Conservation (phyloP, 1,140 invertebrate genomes). For the Lethrus apterus region DNA sequence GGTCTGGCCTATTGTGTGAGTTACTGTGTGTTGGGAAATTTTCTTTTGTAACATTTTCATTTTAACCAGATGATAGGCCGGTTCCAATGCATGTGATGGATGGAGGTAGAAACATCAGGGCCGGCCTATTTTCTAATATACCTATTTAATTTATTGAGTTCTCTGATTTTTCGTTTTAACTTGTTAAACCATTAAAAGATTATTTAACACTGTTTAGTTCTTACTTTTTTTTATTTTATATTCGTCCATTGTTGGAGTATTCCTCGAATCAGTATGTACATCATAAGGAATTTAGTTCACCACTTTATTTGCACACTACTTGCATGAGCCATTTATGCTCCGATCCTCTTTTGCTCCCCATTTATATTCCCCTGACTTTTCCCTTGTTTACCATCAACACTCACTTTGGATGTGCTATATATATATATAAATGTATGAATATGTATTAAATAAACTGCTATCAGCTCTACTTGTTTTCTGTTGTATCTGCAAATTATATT, state of each 20-base stretch:
- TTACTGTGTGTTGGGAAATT: too few relatives aligned
- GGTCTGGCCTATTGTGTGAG: too few relatives aligned
- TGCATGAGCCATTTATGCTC: slow-evolving; percentile 30
- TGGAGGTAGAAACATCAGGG: too few relatives aligned
- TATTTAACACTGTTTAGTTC: slow-evolving; percentile 40
- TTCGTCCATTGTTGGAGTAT: slow-evolving; percentile 33
- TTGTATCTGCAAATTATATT: slow-evolving; percentile 40
- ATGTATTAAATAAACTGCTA: slow-evolving; percentile 44
- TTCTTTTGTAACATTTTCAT: too few relatives aligned
- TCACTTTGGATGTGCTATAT: slow-evolving; percentile 45
- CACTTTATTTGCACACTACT: slow-evolving; percentile 36
- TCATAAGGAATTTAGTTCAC: slow-evolving; percentile 20
- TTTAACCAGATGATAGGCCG: too few relatives aligned
- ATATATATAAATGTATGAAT: slow-evolving; percentile 43
- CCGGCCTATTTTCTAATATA: slow-evolving; percentile 12
- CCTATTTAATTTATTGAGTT: slow-evolving; percentile 18
- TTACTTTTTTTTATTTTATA: slow-evolving; percentile 32
- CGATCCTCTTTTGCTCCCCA: slow-evolving; percentile 16
- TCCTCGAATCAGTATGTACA: slow-evolving; percentile 21
- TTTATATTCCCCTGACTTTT: slow-evolving; percentile 17
- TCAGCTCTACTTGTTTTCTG: slow-evolving; percentile 43
- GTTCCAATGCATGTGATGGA: too few relatives aligned
- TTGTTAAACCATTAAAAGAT: slow-evolving; percentile 40
- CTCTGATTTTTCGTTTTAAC: slow-evolving; percentile 37
- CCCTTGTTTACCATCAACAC: slow-evolving; percentile 39